These are phyloP conservation scores for Ictidomys tridecemlineatus DNA, from an alignment of 2,113 vertebrate species.

Conservation along the genomic window DNA sequence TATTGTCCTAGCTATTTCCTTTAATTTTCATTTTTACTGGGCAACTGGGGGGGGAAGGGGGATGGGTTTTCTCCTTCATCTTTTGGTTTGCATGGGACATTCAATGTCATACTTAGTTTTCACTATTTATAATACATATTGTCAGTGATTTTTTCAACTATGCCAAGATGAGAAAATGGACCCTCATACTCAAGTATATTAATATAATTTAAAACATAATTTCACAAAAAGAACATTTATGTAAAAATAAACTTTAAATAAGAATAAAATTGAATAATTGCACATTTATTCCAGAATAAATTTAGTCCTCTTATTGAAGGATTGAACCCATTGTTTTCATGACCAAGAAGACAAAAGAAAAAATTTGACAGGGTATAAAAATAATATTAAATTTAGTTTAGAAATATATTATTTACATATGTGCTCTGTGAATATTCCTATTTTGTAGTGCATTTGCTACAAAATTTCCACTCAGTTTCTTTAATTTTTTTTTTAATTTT, in stretches of 20 bases:
- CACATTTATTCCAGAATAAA: not conserved
- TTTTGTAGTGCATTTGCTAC: not conserved
- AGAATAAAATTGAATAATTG: not conserved
- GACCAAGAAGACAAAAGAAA: not conserved
- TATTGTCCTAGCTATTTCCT: not conserved
- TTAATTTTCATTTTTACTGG: not conserved
- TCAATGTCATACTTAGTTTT: not conserved
- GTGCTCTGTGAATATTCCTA: not conserved
- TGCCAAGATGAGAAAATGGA: not conserved
- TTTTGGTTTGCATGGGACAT: not conserved
- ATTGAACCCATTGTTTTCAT: not conserved
- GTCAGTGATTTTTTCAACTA: slow-evolving; percentile 27
- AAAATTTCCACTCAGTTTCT: not conserved
- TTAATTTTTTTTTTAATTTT: not conserved
- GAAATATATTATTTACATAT: not conserved
- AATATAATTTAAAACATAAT: slow-evolving; percentile 21
- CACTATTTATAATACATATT: not conserved
- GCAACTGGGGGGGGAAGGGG: not conserved
- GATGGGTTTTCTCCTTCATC: not conserved
- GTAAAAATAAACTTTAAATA: not conserved
- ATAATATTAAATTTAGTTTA: slow-evolving; percentile 27
- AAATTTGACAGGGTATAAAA: not conserved
- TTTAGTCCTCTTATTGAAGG: not conserved
- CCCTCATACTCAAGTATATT: not conserved
- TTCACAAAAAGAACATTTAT: not conserved